These are phyloP conservation scores for Streblospio benedicti DNA, from an alignment of 1,140 invertebrate species.

Conservation along the genomic window DNA sequence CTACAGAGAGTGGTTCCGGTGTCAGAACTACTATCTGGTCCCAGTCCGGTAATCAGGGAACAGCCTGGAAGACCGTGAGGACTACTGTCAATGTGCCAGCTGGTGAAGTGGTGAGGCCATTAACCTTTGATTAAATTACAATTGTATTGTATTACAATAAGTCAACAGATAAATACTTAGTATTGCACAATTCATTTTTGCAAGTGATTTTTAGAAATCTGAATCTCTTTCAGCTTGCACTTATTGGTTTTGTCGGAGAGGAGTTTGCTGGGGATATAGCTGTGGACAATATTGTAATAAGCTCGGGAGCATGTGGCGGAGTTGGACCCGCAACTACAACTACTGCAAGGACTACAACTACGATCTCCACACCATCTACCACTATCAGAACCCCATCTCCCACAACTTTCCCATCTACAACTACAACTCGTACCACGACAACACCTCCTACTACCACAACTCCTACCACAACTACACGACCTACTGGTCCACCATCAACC, in stretches of 20 bases:
- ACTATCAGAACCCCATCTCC: not conserved
- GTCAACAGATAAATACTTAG: no score
- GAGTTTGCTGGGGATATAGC: slow-evolving; percentile 39
- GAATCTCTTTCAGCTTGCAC: slow-evolving; percentile 24
- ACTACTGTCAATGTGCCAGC: not conserved
- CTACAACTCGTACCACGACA: not conserved
- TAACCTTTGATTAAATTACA: no score
- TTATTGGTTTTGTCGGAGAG: slow-evolving; percentile 29
- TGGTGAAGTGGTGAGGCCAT: not conserved
- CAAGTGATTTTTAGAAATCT: no score
- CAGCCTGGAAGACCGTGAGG: slow-evolving; percentile 27
- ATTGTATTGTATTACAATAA: no score
- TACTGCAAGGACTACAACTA: not conserved
- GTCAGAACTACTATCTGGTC: not conserved
- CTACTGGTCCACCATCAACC: not conserved
- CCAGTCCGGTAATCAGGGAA: not conserved
- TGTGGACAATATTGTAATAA: slow-evolving; percentile 38
- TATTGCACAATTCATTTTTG: no score
- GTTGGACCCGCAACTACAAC: no score
- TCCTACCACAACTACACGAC: not conserved
- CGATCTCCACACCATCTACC: not conserved
- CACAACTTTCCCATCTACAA: not conserved
- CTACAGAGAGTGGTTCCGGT: not conserved
- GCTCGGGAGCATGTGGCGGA: not conserved
- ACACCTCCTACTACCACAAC: not conserved